A percentile compares a stretch with the other conserved stretches of the same genome.
Evolutionary conservation across 2,888 invertebrate genomes (phyloP).

Genomic region (Fragum fragum): DNA sequence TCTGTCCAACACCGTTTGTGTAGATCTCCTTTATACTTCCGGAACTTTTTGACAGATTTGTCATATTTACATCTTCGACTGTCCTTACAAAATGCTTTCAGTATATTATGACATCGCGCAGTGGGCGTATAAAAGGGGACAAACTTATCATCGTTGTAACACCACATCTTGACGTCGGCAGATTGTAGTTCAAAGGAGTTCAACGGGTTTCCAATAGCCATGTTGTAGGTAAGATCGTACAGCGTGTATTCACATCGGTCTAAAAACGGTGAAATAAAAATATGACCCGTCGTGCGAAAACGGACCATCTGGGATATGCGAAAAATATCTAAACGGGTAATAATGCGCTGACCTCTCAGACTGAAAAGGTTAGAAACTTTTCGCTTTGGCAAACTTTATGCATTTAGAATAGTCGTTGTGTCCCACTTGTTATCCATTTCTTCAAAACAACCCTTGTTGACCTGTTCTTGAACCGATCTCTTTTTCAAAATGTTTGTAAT

Average conservation of each 20-base stretch:
- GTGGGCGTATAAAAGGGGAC: conserved; percentile 69
- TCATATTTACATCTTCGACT: conserved; percentile 68
- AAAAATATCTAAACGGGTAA: no score
- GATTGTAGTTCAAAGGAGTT: conserved; percentile 65
- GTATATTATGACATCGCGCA: conserved; percentile 63
- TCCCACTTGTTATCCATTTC: no score
- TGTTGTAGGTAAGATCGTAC: conserved; percentile 72
- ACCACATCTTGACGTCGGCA: conserved; percentile 72
- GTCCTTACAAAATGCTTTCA: conserved; percentile 71
- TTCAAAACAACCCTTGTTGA: no score
- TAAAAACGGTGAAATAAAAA: conserved; percentile 21
- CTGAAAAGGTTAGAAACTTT: no score
- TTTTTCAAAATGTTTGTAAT: no score
- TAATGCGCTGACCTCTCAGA: no score
- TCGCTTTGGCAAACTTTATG: no score
- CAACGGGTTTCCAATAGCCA: conserved; percentile 71
- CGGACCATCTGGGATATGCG: no score
- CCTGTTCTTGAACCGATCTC: no score
- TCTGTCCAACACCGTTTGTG: conserved; percentile 79
- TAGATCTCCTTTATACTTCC: conserved; percentile 68
- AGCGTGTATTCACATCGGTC: conserved; percentile 76
- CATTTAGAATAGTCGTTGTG: no score
- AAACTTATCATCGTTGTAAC: conserved; percentile 64
- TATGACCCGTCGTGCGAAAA: no score
- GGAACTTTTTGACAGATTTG: conserved; percentile 47